phyloP scores from a whole-genome alignment of 2,888 invertebrate genomes.

The Nipponacmea schrenckii region DNA sequence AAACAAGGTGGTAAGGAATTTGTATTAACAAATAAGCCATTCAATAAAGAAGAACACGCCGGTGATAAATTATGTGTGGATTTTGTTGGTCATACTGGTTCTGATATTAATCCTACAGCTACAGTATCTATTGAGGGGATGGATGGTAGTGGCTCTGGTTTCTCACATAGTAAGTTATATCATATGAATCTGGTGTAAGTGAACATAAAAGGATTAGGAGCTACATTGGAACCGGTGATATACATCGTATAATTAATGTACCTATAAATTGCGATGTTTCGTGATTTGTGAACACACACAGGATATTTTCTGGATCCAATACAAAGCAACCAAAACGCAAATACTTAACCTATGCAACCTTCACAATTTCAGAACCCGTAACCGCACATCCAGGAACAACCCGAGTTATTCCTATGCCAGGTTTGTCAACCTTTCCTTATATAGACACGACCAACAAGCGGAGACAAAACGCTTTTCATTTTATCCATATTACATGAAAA shows the following conservation, averaged over 20 bases:
- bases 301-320: too few relatives aligned
- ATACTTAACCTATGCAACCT: too few relatives aligned
- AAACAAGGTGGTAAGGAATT: constrained; percentile 29
- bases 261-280: too few relatives aligned
- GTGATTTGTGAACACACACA: too few relatives aligned
- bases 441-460: too few relatives aligned
- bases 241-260: too few relatives aligned
- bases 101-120: constrained; percentile 26
- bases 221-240: too few relatives aligned
- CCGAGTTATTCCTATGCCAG: background rate
- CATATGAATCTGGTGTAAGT: too few relatives aligned
- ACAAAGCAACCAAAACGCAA: too few relatives aligned
- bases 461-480: too few relatives aligned
- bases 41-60: constrained; percentile 30
- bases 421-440: background rate
- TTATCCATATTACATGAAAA: too few relatives aligned
- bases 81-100: constrained; percentile 32
- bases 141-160: background rate
- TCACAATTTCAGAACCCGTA: background rate
- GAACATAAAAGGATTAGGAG: too few relatives aligned
- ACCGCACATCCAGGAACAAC: background rate
- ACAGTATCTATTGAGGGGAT: constrained; percentile 35
- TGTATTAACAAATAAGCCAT: constrained; percentile 33
- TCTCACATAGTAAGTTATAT: background rate
- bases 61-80: constrained; percentile 35